A percentile compares a stretch with the other conserved stretches of the same genome.
Conservation (phyloP, 2,113 vertebrate genomes). For the Colossoma macropomum region DNA sequence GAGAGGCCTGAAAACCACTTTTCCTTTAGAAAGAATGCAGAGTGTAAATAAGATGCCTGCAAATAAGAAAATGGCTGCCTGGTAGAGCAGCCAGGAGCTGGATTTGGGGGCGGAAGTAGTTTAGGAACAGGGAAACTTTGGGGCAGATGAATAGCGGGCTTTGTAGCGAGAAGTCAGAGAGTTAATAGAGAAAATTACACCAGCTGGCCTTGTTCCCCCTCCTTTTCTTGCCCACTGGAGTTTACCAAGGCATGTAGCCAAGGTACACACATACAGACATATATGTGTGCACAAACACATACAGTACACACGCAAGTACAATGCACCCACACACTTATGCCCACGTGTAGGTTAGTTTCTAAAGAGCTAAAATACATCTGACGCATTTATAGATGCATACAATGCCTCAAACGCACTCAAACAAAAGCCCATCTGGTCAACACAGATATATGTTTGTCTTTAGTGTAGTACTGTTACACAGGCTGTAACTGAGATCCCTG, state of each 20-base stretch:
- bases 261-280: slow-evolving; percentile 56
- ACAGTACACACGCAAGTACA: slow-evolving; percentile 40
- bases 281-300: slow-evolving; percentile 40
- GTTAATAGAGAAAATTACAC: slow-evolving; percentile 75
- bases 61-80: slow-evolving; percentile 68
- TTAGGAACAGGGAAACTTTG: slow-evolving; percentile 64
- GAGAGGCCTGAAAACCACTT: slow-evolving; percentile 51
- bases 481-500: slow-evolving; percentile 66
- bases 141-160: slow-evolving; percentile 74
- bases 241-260: slow-evolving; percentile 74
- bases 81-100: slow-evolving; percentile 57
- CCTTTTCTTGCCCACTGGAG: slow-evolving; percentile 56
- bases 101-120: slow-evolving; percentile 68
- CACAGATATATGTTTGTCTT: slow-evolving; percentile 43
- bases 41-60: slow-evolving; percentile 69
- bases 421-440: slow-evolving; percentile 24
- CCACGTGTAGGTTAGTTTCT: not conserved
- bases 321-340: slow-evolving; percentile 30
- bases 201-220: slow-evolving; percentile 61
- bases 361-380: not conserved
- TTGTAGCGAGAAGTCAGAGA: slow-evolving; percentile 70
- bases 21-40: slow-evolving; percentile 63
- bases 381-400: not conserved
- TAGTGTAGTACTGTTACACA: slow-evolving; percentile 56
- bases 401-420: slow-evolving; percentile 22